Evolutionary conservation across 2,888 invertebrate genomes (phyloP), one percentile per base, ranked within the genome.

Genomic region (Chymomyza procnemis): DNA sequence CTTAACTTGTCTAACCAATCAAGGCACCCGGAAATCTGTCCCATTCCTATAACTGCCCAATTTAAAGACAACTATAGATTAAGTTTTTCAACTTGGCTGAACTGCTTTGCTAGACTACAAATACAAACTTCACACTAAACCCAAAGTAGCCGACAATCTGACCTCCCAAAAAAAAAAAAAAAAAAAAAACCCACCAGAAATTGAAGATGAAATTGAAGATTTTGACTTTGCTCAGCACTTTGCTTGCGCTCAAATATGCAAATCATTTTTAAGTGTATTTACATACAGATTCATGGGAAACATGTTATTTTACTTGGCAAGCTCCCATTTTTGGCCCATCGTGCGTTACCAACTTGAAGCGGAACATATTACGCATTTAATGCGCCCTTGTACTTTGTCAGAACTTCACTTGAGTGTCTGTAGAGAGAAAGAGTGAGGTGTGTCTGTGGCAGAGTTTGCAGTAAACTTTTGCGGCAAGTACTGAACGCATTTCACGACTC

Each of bases 291-390:
- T 41, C 34, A 12, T 41, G 34, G 34, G 6, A 41, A 41, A 41
- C 34, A 41, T 41, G 34, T 3, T 12, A 41, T 12, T 41, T 41
- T 41, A 12, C 12, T 41, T 41, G 34, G 34, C 34, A 41, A 41
- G 34, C 34, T 41, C 12, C 34, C 34, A 41, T 41, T 41, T 41
- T 41, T 41, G 9, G 34, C 34, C 34, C 34, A 41, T 41, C 34
- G 34, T 41, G 34, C 34, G 34, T 41, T 41, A 41, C 34, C 34
- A 41, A 41, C 34, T 41, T 41, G 12, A 72, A 70, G 73, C 83
- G 80, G 78, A 85, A 85, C 85, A 76, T 85, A 83, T 85, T 85
- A 83, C 85, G 76, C 79, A 79, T 85, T 85, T 85, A 82, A 82
- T 82, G 82, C 75, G 73, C 75, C 75, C 82, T 82, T 85, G 82